Conservation (phyloP, 2,113 vertebrate species). For the Etia nguti region DNA sequence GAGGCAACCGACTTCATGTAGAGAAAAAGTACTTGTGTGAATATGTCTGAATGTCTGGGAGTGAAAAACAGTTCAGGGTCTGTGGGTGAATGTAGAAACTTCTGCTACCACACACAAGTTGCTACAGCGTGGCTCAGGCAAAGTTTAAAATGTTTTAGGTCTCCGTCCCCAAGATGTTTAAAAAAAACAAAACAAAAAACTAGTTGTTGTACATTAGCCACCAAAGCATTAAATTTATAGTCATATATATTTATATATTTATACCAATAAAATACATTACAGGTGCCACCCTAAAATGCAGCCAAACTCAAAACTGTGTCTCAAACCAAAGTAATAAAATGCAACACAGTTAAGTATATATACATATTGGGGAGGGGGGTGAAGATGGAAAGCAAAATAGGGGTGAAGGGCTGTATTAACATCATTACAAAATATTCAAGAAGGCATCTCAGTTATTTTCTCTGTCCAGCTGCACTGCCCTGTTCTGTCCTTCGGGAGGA, state of each 20-base stretch:
- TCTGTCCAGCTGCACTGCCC: conserved; percentile 44
- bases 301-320: conserved; percentile 86
- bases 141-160: conserved; percentile 30
- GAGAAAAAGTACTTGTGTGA: background rate
- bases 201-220: conserved; percentile 48
- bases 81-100: background rate
- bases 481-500: conserved; percentile 13
- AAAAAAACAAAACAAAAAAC: background rate
- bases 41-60: background rate
- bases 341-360: conserved; percentile 79
- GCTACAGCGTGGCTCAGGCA: conserved; percentile 37
- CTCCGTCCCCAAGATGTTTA: conserved; percentile 29
- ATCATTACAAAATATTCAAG: conserved; percentile 99
- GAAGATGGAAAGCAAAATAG: conserved; percentile 33
- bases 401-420: conserved; percentile 79
- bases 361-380: conserved; percentile 71
- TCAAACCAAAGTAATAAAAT: conserved; percentile 76
- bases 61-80: background rate
- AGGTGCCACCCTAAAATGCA: conserved; percentile 90
- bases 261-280: conserved; percentile 84
- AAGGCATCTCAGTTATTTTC: conserved; percentile 83
- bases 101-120: conserved; percentile 23
- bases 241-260: conserved; percentile 54
- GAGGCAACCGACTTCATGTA: background rate
- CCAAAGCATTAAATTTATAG: conserved; percentile 57